phyloP scores from a whole-genome alignment of 1,140 invertebrate genomes.

The Ceratitis capitata region DNA sequence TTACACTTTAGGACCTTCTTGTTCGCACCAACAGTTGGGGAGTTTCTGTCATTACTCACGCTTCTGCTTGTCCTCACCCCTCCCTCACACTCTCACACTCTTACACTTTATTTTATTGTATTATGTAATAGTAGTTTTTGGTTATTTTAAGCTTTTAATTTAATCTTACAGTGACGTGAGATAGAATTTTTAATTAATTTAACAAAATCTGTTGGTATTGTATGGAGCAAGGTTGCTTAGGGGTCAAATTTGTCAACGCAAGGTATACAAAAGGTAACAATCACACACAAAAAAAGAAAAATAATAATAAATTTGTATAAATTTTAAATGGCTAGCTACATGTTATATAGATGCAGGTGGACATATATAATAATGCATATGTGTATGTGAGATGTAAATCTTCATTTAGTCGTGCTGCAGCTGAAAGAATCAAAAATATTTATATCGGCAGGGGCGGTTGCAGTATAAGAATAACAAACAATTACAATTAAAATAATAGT shows the following conservation, averaged over 20 bases:
- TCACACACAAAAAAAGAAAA: no score
- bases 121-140: slow-evolving; percentile 27
- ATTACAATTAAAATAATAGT: no score
- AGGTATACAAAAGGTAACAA: background rate
- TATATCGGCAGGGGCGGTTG: no score
- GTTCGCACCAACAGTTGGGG: background rate
- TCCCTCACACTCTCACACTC: background rate
- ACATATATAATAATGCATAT: no score
- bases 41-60: background rate
- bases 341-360: no score
- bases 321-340: no score
- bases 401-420: no score
- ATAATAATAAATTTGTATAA: no score
- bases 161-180: slow-evolving; percentile 33
- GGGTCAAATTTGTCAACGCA: background rate
- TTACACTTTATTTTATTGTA: background rate
- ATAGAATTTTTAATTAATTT: slow-evolving; percentile 36
- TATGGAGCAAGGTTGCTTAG: background rate
- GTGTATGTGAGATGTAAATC: no score
- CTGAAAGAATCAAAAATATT: no score
- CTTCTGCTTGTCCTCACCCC: background rate
- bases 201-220: slow-evolving; percentile 21
- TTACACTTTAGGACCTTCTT: background rate
- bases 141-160: slow-evolving; percentile 34
- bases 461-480: no score